Percentiles rank a stretch among this genome's conserved stretches.
Evolutionary conservation across 1,140 invertebrate genomes (phyloP).

Genomic region (Probaryconus sp.): DNA sequence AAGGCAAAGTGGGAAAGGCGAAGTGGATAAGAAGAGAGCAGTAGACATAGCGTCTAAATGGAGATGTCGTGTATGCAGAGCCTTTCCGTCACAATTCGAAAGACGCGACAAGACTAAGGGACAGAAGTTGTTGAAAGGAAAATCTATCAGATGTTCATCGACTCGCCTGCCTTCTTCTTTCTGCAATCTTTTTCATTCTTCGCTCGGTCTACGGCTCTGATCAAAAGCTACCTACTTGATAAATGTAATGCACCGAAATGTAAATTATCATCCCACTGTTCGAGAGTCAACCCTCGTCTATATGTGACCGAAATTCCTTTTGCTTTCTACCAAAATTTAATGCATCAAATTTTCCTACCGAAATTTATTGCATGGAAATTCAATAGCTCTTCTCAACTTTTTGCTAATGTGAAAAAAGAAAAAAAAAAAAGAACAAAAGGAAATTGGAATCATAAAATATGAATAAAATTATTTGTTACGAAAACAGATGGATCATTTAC

Average conservation of each 20-base stretch:
- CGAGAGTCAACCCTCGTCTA: no score
- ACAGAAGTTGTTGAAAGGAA: slow-evolving; percentile 74
- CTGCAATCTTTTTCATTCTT: slow-evolving; percentile 50
- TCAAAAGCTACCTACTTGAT: slow-evolving; percentile 23
- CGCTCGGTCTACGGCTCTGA: slow-evolving; percentile 27
- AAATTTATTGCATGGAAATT: no score
- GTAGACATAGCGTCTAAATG: slow-evolving; percentile 72
- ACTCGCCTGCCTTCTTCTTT: slow-evolving; percentile 21
- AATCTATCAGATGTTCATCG: slow-evolving; percentile 68
- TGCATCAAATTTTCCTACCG: no score
- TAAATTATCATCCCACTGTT: no score
- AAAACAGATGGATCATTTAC: no score
- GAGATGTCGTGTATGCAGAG: slow-evolving; percentile 77
- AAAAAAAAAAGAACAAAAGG: no score
- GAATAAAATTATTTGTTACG: no score
- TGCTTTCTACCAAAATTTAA: no score
- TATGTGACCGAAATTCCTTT: no score
- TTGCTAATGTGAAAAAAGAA: no score
- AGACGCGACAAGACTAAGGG: slow-evolving; percentile 68
- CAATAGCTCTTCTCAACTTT: no score
- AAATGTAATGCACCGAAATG: slow-evolving; percentile 24
- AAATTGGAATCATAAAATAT: no score
- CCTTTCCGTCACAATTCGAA: slow-evolving; percentile 70
- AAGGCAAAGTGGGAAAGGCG: slow-evolving; percentile 30
- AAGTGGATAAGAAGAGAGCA: slow-evolving; percentile 58